Evolutionary conservation across 2,113 vertebrate species (phyloP), one percentile per base, ranked within the genome.

Genomic region (Paralichthys olivaceus): DNA sequence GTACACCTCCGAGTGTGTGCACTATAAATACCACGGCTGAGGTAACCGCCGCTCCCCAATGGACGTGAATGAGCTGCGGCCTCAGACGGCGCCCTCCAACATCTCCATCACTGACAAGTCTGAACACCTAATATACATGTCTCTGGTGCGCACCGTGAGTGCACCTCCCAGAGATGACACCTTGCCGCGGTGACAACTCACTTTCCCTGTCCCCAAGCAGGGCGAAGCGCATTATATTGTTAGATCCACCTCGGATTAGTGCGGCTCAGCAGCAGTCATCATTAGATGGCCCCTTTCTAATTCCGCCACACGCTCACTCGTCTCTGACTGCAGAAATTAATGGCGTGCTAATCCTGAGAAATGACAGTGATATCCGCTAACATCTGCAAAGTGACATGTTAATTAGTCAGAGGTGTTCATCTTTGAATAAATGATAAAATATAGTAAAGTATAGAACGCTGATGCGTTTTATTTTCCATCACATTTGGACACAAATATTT

Each of bases 1-100:
- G 68, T 75, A 80, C 87, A 82, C 87, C 77, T 77, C 76, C 79
- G 83, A 86, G 70, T 77, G 87, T 82, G 85, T 75, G 82, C 68
- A 57, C 80, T 84, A 81, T 85, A 88, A 89, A 91, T 86, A 83
- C 72, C 76, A 66, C 70, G 64, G 69, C 79, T 51, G 71, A 0
- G 80, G 73, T 80, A 79, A 82, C 79, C 25, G 6, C 57, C 40
- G 7, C 32, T 29, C 40, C 80, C 29, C 3, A 1, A 25, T 84
- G 73, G 63, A 75, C 1, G 1, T 0, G 55, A 59, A 25, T 2
- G 49, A 56, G 34, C 71, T 1, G 49, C 66, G 54, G 68, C 71
- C 55, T 72, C 65, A 56, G 58, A 37, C 4, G n/a, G 60, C 28
- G 13, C 22, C 68, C 45, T 71, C 58, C 0, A 22, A 40, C 79